A percentile compares a stretch with the other conserved stretches of the same genome.
phyloP scores from a whole-genome alignment of 30 jellyfish, hydroid and myxozoan genomes.

The Aurelia sp. region DNA sequence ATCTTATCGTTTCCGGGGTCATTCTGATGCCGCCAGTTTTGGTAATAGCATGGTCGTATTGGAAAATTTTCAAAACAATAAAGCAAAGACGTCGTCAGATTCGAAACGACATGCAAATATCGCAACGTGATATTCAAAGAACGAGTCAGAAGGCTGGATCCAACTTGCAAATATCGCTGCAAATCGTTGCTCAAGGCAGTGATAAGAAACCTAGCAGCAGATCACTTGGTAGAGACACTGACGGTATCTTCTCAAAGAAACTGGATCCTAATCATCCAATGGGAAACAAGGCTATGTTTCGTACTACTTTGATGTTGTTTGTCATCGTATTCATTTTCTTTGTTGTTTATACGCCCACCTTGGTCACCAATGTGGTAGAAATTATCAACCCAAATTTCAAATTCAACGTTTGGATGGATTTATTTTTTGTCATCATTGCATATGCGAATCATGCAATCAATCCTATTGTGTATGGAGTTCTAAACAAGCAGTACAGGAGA shows the following conservation, averaged over 20 bases:
- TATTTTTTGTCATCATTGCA: slow-evolving; percentile 33
- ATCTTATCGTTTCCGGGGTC: slow-evolving; percentile 6
- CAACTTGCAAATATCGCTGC: slow-evolving; percentile 33
- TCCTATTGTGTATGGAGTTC: slow-evolving; percentile 45
- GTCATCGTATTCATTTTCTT: slow-evolving; percentile 28
- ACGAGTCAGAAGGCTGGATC: not conserved
- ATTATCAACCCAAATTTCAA: slow-evolving; percentile 19
- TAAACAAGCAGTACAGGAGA: slow-evolving; percentile 60
- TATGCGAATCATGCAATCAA: slow-evolving; percentile 59
- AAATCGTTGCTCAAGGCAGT: slow-evolving; percentile 8
- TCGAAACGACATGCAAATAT: not conserved
- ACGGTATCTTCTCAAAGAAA: not conserved
- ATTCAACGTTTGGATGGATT: slow-evolving; percentile 49
- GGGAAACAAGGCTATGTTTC: slow-evolving; percentile 6
- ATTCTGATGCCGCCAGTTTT: slow-evolving; percentile 25
- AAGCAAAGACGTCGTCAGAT: slow-evolving; percentile 28
- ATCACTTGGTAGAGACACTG: not conserved
- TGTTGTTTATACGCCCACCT: slow-evolving; percentile 54
- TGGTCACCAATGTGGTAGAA: slow-evolving; percentile 27
- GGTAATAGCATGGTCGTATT: slow-evolving; percentile 20
- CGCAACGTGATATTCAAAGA: not conserved
- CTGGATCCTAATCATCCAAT: not conserved
- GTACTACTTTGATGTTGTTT: slow-evolving; percentile 36
- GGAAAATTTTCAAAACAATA: slow-evolving; percentile 29
- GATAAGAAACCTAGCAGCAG: not conserved